Percentiles rank a stretch among this genome's conserved stretches.
Evolutionary conservation across 2,888 invertebrate species (phyloP).

Genomic region (Noctua pronuba): DNA sequence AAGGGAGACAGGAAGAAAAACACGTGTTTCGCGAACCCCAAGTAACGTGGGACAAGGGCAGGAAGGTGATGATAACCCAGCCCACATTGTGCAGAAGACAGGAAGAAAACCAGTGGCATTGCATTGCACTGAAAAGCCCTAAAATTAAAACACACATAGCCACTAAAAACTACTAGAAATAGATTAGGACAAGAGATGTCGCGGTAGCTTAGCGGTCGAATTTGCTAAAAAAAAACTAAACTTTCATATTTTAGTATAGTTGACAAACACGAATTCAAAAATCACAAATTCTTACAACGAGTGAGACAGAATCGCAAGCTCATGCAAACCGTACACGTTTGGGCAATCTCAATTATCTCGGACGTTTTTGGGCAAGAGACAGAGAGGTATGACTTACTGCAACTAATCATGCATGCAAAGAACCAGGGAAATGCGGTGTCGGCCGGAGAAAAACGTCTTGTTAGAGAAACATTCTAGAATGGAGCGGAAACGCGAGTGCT

Average conservation of each 20-base stretch:
- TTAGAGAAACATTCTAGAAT: neutral
- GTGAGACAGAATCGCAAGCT: neutral
- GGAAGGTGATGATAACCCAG: neutral
- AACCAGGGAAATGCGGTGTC: neutral
- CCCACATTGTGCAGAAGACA: neutral
- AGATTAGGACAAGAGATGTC: neutral
- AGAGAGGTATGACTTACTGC: neutral
- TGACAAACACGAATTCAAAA: neutral
- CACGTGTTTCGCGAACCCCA: neutral
- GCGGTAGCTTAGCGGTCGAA: neutral
- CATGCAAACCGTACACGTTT: neutral
- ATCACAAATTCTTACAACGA: neutral
- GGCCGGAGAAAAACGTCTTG: neutral
- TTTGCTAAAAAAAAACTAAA: neutral
- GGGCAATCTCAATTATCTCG: no score
- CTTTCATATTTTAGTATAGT: neutral
- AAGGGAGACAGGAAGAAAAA: neutral
- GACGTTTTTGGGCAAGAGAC: neutral
- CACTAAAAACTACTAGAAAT: neutral
- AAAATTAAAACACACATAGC: neutral
- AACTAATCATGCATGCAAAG: neutral
- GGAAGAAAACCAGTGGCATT: neutral
- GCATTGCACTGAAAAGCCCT: neutral
- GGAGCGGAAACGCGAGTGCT: neutral
- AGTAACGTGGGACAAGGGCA: neutral